Conservation (phyloP, 2,113 vertebrate genomes). For the Ammodytes marinus region DNA sequence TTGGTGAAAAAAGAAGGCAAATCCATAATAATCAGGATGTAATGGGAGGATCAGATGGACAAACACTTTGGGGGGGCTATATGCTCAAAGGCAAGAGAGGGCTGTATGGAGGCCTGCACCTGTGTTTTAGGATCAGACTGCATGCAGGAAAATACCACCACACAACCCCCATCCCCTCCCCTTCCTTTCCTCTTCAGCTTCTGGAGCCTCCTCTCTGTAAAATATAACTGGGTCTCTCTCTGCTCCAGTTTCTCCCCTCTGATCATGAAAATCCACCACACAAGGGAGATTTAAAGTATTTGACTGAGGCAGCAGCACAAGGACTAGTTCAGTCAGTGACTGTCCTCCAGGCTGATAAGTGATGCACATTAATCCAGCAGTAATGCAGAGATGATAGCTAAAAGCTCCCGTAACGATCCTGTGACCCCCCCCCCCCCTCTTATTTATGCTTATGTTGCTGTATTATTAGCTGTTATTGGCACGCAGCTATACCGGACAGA, state of each 20-base stretch:
- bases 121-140: conserved; percentile 80
- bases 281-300: conserved; percentile 16
- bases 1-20: conserved; percentile 60
- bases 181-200: conserved; percentile 29
- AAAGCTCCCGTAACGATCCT: conserved; percentile 1
- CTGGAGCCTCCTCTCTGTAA: conserved; percentile 39
- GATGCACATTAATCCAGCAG: neutral
- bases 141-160: conserved; percentile 70
- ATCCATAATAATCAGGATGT: conserved; percentile 77
- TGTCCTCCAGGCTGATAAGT: neutral
- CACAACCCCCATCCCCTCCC: conserved; percentile 12
- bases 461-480: neutral
- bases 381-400: neutral
- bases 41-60: conserved; percentile 72
- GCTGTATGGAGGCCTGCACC: conserved; percentile 70
- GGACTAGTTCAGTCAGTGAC: neutral
- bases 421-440: conserved; percentile 23
- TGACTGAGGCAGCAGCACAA: conserved; percentile 27
- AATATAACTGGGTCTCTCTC: conserved; percentile 59
- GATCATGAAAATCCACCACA: conserved; percentile 57
- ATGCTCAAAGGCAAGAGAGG: conserved; percentile 39
- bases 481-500: neutral
- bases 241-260: conserved; percentile 55
- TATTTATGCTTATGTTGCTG: neutral
- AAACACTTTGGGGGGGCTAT: conserved; percentile 54